Evolutionary conservation across 2,113 vertebrate species (phyloP), one percentile per base, ranked within the genome.

Genomic region (Mesocricetus auratus): DNA sequence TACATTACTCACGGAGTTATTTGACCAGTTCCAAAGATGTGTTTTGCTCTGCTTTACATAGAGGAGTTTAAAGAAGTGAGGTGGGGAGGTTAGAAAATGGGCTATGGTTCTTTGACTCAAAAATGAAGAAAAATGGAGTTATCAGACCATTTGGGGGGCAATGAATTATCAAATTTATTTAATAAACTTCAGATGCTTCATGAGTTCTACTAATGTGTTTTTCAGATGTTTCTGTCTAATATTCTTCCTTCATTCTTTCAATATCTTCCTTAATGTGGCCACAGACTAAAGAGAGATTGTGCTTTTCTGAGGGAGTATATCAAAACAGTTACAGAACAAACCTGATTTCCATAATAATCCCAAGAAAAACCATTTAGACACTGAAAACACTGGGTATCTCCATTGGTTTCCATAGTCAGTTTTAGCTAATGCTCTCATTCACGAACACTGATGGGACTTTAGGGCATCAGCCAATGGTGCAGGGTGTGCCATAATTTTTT

Each of bases 101-200:
- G n/a, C 16, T 78, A 4, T 86, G 24, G 10, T 12, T 86, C 36
- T 60, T 50, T 60, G 45, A 39, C 71, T 96, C 10, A 9, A 74
- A 31, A 77, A 89, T 9, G 73, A 9, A 10, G 83, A 73, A 66
- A 42, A 89, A 29, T 8, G 8, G 73, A 89, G 15, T 31, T 69
- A 22, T 53, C 36, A 68, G 24, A 7, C n/a, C 56, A 33, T 88
- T 92, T 91, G 50, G 47, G 7, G 69, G 71, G 47, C 33, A n/a
- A 24, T 24, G 17, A 39, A 73, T 88, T 94, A 94, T 73, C 5
- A 69, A 33, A 36, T 58, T 22, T 91, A 75, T 71, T 87, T 89
- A 71, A 68, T 56, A 82, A 56, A 86, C 74, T 42, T 95, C 17
- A 74, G 53, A 4, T 91, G 22, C 66, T 81, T 94, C 26, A 19